Base-by-base conservation (phyloP, 2,888 invertebrate genomes). In the Ecdyonurus torrentis region DNA sequence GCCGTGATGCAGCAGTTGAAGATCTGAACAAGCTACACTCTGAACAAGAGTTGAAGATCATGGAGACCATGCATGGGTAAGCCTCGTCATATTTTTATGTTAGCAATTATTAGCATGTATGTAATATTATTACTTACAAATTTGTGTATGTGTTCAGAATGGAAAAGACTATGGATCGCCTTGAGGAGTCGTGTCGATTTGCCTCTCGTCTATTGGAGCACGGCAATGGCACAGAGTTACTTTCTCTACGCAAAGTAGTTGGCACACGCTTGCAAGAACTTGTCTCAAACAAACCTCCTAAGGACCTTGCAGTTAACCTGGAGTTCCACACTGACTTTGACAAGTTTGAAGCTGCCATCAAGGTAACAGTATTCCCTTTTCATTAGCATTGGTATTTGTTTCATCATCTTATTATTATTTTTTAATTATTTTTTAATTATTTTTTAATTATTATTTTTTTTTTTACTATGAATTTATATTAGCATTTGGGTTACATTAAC, bases 151-250 rank as follows among this genome's bases (percentile, higher is more conserved):
- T 60, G 69, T 70, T 37, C 64, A 78, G 84, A 65, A 83, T 93
- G 63, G 91, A 89, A 69, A 91, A 90, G 72, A 87, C 87, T 2
- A 85, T 89, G 66, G 88, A 87, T 66, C 86, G 88, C 70, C 85
- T 94, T 66, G 89, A 91, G 70, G 89, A 90, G 71, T 92, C 92
- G 10, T 89, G 89, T 71, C 86, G 86, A 70, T 95, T 92, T 72
- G 86, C 92, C 0, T 81, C 85, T 19, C 83, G 89, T 68, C 81
- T 94, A 59, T 76, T 93, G 64, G 87, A 89, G 67, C 85, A 88
- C 71, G 92, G 92, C 24, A 92, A 91, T 72, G 86, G 87, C 24
- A 83, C 87, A 2, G 92, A 93, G 76, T 85, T 92, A 69, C 82
- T 93, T 66, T 83, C 89, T 72, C 78, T 94, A 72, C 89, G 89